Evolutionary conservation across 2,888 invertebrate species (phyloP).

Genomic region (Habroteleia sp.): DNA sequence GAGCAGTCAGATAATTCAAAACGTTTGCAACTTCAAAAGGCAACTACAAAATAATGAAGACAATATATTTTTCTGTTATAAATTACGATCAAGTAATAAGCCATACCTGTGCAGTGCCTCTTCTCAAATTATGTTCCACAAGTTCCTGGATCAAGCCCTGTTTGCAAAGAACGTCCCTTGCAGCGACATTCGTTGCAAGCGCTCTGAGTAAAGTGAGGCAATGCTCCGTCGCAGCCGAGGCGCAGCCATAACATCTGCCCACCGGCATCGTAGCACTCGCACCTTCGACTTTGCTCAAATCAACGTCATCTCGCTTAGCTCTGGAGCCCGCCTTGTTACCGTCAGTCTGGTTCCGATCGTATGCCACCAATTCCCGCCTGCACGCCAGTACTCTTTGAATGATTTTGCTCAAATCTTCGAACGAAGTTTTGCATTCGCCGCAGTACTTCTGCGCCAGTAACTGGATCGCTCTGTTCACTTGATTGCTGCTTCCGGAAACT

Average conservation of each 20-base stretch:
- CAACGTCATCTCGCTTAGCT: constrained; percentile 19
- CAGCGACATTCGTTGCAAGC: constrained; percentile 89
- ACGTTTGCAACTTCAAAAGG: too few relatives aligned
- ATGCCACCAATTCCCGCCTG: constrained; percentile 93
- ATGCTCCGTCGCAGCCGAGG: constrained; percentile 95
- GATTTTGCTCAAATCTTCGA: constrained; percentile 95
- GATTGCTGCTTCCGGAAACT: constrained; percentile 82
- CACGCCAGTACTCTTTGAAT: constrained; percentile 95
- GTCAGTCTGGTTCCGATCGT: constrained; percentile 90
- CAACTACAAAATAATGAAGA: too few relatives aligned
- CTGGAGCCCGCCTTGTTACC: constrained; percentile 80
- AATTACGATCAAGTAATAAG: too few relatives aligned
- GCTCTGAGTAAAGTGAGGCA: constrained; percentile 95
- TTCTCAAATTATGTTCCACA: constrained; percentile 93
- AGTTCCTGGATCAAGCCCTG: constrained; percentile 94
- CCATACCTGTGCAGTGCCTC: constrained; percentile 87
- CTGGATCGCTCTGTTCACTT: constrained; percentile 96
- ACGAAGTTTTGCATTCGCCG: constrained; percentile 95
- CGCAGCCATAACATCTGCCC: constrained; percentile 92
- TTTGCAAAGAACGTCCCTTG: constrained; percentile 88
- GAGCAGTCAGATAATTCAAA: too few relatives aligned
- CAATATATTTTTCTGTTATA: too few relatives aligned
- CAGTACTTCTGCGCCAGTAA: constrained; percentile 97
- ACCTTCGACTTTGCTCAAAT: constrained; percentile 61
- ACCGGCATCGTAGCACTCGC: constrained; percentile 77